Evolutionary conservation across 2,113 vertebrate genomes (phyloP).

Genomic region (Typhlomys cinereus): DNA sequence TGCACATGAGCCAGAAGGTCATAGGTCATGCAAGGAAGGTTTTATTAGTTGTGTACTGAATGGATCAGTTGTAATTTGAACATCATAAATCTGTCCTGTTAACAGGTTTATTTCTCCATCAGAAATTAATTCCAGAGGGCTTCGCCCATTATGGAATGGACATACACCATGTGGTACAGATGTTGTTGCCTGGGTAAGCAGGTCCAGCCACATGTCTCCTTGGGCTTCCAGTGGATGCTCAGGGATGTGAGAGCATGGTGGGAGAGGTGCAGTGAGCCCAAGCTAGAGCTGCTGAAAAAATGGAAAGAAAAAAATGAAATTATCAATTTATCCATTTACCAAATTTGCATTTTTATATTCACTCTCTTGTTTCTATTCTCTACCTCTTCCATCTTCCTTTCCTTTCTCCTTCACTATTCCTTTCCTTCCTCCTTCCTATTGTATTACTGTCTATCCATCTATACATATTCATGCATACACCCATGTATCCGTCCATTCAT

Average conservation of each 20-base stretch:
- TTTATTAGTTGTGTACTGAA: conserved; percentile 76
- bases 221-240: not conserved
- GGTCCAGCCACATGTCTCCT: not conserved
- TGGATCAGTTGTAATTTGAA: conserved; percentile 83
- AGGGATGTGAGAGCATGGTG: accelerated
- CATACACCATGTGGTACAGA: conserved; percentile 21
- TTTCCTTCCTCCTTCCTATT: not conserved
- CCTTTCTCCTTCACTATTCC: accelerated
- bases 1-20: conserved; percentile 71
- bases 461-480: not conserved
- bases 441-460: not conserved
- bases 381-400: accelerated
- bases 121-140: conserved; percentile 81
- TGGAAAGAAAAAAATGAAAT: not conserved
- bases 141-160: conserved; percentile 42
- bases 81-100: conserved; percentile 82
- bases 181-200: conserved; percentile 24
- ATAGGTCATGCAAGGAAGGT: conserved; percentile 67
- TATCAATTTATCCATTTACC: not conserved
- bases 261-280: accelerated
- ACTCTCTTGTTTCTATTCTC: too few species aligned
- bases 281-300: not conserved
- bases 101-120: conserved; percentile 83
- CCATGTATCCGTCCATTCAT: too few species aligned
- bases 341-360: too few species aligned